Evolutionary conservation across 2,797 vertebrate species (phyloP).

Genomic region (Cichlasoma orientale): DNA sequence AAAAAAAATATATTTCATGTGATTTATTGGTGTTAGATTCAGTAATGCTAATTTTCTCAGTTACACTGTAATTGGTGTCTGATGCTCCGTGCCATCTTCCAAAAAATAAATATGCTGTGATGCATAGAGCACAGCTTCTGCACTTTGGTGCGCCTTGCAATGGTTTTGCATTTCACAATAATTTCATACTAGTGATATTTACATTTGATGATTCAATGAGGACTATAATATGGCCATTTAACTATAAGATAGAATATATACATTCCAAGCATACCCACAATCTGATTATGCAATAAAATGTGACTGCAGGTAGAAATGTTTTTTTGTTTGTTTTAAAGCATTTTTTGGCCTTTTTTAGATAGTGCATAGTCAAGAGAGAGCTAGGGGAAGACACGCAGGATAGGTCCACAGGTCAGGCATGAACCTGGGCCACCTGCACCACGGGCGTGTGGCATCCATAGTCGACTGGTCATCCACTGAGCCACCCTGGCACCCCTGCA

Average conservation of each 20-base stretch:
- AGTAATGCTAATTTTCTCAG: neutral
- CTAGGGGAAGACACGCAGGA: no score
- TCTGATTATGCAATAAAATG: neutral
- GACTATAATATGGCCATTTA: neutral
- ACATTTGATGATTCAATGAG: fast-evolving
- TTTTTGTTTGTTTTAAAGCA: no score
- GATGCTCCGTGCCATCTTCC: neutral
- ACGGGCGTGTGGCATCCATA: no score
- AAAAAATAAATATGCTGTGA: neutral
- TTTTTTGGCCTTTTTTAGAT: no score
- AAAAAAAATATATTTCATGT: neutral
- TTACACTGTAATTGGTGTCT: neutral
- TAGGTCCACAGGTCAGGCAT: no score
- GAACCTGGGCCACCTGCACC: no score
- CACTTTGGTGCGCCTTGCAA: neutral
- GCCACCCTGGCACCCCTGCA: no score
- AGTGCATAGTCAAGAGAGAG: no score
- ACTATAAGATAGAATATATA: neutral
- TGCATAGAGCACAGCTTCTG: neutral
- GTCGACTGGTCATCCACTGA: no score
- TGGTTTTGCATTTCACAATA: neutral
- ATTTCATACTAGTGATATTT: neutral
- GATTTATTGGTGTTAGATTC: neutral
- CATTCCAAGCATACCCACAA: neutral
- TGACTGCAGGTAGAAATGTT: neutral